Evolutionary conservation across 2,113 vertebrate genomes (phyloP), one percentile per base, ranked within the genome.

Genomic region (Cettia cetti): DNA sequence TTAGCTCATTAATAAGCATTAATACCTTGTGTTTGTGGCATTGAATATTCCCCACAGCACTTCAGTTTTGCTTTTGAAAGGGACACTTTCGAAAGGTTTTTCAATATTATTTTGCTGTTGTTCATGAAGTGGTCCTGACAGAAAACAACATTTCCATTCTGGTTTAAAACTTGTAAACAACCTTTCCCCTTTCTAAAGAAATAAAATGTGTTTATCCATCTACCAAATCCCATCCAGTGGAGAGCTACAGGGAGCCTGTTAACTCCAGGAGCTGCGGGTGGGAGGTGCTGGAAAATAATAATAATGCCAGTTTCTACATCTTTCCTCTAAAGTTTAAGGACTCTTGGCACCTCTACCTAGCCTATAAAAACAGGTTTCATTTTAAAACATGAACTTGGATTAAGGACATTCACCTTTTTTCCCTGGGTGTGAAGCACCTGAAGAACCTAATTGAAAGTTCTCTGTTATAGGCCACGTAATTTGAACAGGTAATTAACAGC

Each of bases 81-180:
- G 83, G 75, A 56, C 83, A 70, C 60, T 91, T 92, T 59, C 37
- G 40, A 96, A 96, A 92, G 74, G 86, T 93, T 89, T 79, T 66
- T 52, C 84, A 94, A 54, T 42, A 61, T 86, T 72, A 88, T 86
- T 95, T 91, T 1, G 4, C 66, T 90, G 64, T 71, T 94, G 92
- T 94, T 95, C 89, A 35, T 5, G 0, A 71, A 93, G 72, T 27
- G 11, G 50, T 89, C 76, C 39, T 89, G 88, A 86, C 61, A 68
- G 83, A 86, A 94, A 95, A 79, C 72, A 91, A 57, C 85, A 77
- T 92, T 94, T 92, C 80, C 81, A 76, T 84, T 93, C 88, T 77
- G 54, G 45, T 94, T 93, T 57, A 57, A 75, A 92, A 93, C 86
- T 86, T 90, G 85, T 93, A 95, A 95, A 95, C 93, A 96, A 82